phyloP scores from a whole-genome alignment of 2,888 invertebrate species.

The Himalopsyche kuldschensis region DNA sequence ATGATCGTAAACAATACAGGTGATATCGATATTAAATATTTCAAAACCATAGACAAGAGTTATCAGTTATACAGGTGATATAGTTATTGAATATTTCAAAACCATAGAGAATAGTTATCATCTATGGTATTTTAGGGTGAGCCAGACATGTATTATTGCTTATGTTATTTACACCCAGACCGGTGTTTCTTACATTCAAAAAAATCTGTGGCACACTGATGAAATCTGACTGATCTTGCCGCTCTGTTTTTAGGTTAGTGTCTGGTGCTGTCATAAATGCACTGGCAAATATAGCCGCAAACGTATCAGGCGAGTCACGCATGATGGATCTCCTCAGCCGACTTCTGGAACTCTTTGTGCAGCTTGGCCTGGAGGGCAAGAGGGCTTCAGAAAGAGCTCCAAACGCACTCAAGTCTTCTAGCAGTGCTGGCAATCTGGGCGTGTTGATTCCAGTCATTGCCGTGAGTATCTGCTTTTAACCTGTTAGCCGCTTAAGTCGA shows the following conservation, averaged over 20 bases:
- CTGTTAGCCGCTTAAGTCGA: too few relatives aligned
- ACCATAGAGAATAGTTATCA: too few relatives aligned
- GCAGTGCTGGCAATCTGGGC: conserved; percentile 95
- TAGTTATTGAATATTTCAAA: background rate
- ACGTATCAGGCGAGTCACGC: conserved; percentile 84
- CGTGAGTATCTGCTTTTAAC: conserved; percentile 52
- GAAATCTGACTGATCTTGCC: background rate
- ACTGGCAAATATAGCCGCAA: conserved; percentile 92
- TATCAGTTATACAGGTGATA: background rate
- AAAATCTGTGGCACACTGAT: too few relatives aligned
- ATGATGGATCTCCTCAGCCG: conserved; percentile 84
- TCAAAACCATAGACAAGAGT: too few relatives aligned
- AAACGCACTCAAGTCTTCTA: conserved; percentile 79
- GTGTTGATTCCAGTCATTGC: conserved; percentile 98
- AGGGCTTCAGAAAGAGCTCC: conserved; percentile 91
- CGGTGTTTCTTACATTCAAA: too few relatives aligned
- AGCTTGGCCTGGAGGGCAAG: conserved; percentile 95
- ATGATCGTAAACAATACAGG: conserved; percentile 63
- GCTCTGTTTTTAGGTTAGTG: conserved; percentile 68
- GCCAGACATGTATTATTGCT: too few relatives aligned
- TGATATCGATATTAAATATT: conserved; percentile 40
- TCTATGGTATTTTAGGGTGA: too few relatives aligned
- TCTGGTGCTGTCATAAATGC: conserved; percentile 96
- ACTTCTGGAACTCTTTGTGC: conserved; percentile 94
- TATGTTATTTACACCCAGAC: too few relatives aligned